Evolutionary conservation across 2,888 invertebrate species (phyloP), one percentile per base, ranked within the genome.

Genomic region (Agrilus biguttatus): DNA sequence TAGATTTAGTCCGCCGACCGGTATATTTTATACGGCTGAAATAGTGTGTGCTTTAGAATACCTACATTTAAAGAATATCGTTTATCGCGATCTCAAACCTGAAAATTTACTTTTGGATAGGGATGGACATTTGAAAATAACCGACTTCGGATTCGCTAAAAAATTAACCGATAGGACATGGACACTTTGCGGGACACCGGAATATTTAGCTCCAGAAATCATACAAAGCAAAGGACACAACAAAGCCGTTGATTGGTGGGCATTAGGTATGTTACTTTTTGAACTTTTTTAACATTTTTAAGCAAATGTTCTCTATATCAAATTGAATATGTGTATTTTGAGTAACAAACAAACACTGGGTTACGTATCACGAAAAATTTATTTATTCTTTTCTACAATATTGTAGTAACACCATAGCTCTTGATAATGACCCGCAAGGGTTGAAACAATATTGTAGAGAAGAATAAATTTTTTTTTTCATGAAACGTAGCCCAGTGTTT

Each of bases 171-270:
- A 96, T 65, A 80, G 95, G 55, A 96, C 95, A 43, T 95, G 93
- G 93, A 95, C 92, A 1, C 66, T 95, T 38, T 95, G 95, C 62
- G 95, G 95, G 1, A 97, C 97, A 1, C 95, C 96, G 0, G 96
- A 97, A 66, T 97, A 97, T 67, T 72, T 97, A 49, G 96, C 97
- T 37, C 91, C 91, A 12, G 95, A 96, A 70, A 93, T 96, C 51
- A 95, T 96, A 54, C 93, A 92, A 65, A 91, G 91, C 55, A 93
- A 93, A 72, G 97, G 97, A 33, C 96, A 97, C 69, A 96, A 96
- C 63, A 92, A 89, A 63, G 93, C 93, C 7, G 96, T 97, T 1
- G 97, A 97, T 63, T 97, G 95, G 93, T 97, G 96, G 96, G 95
- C 96, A 14, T 72, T 97, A 59, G 96, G 86, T 86, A 65, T 66